Base-by-base conservation (phyloP, 2,888 invertebrate species). In the Ephialtes manifestator region DNA sequence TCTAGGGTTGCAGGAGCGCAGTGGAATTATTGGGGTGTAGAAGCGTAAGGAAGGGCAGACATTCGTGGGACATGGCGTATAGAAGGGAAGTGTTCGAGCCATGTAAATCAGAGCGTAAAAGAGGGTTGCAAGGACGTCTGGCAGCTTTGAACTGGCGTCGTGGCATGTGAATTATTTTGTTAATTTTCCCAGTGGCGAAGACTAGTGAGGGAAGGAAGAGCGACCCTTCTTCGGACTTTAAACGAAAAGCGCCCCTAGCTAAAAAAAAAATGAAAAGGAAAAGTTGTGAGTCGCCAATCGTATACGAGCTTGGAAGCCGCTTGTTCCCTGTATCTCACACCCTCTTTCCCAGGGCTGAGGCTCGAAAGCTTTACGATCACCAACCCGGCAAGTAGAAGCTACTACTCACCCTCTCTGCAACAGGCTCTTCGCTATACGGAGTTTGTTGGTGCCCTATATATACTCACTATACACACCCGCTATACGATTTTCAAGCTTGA, bases 81-180 rank as follows among this genome's bases (percentile, higher is more conserved):
- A 35, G 5, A 28, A 4, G 24, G 74, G 5, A 39, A 74, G 46
- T 11, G 31, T 13, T 48, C 48, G 8, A 63, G 20, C 46, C 28
- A 35, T 60, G 74, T 63, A 74, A 74, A 74, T 74, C 74, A 63
- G 48, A 31, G 60, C 31, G 28, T 24, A 31, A 48, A 51, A n/a
- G 70, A 53, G 35, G 70, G 48, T 35, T 60, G 58, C 24, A 58
- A 72, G 74, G 46, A 46, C 72, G 74, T 74, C 60, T 75, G 31
- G 48, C 24, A 60, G 68, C 68, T 81, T 70, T 70, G 67, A 77
- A 68, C 58, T 46, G 31, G 86, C 81, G 63, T 83, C 78, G 81
- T 77, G 87, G 85, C 74, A 87, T 85, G 89, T 89, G 88, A 89
- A 89, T 89, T 89, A 89, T 89, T 88, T 88, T 87, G 87, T 89